Evolutionary conservation across 2,888 invertebrate genomes (phyloP).

Genomic region (Sphaerophoria taeniata): DNA sequence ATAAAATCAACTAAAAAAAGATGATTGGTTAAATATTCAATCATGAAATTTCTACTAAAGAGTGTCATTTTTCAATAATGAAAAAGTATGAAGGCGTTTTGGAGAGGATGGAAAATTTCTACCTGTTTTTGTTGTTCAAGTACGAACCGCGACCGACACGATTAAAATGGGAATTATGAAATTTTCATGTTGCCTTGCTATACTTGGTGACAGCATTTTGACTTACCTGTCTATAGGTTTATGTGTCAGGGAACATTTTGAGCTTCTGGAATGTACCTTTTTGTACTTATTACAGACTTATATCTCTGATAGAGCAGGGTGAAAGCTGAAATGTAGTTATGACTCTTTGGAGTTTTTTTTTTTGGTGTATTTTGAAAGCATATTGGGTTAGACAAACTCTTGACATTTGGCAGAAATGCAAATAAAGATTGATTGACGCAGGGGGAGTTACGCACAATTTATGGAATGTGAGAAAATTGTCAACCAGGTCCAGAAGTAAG

Average conservation of each 20-base stretch:
- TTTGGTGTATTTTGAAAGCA: neutral
- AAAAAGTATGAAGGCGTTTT: too few relatives aligned
- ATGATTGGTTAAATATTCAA: neutral
- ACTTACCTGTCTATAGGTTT: slow-evolving; percentile 16
- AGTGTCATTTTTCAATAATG: too few relatives aligned
- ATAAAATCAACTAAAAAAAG: slow-evolving; percentile 1
- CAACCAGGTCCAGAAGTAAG: neutral
- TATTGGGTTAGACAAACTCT: neutral
- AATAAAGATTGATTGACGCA: slow-evolving; percentile 34
- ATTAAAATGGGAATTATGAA: slow-evolving; percentile 12
- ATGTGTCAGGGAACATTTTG: slow-evolving; percentile 7
- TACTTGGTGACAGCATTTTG: slow-evolving; percentile 31
- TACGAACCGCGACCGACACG: neutral
- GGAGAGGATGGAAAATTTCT: too few relatives aligned
- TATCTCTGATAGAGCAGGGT: neutral
- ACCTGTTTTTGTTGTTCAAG: too few relatives aligned
- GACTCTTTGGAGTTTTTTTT: slow-evolving; percentile 18
- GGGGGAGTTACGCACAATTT: neutral
- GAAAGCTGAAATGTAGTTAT: neutral
- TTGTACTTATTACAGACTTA: too few relatives aligned
- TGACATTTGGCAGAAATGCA: slow-evolving; percentile 14
- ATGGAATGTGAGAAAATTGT: neutral
- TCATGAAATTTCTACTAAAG: too few relatives aligned
- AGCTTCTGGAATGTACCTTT: slow-evolving; percentile 4
- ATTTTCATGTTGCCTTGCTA: neutral